Conservation (phyloP, 2,888 invertebrate species). For the Hemithea aestivaria region DNA sequence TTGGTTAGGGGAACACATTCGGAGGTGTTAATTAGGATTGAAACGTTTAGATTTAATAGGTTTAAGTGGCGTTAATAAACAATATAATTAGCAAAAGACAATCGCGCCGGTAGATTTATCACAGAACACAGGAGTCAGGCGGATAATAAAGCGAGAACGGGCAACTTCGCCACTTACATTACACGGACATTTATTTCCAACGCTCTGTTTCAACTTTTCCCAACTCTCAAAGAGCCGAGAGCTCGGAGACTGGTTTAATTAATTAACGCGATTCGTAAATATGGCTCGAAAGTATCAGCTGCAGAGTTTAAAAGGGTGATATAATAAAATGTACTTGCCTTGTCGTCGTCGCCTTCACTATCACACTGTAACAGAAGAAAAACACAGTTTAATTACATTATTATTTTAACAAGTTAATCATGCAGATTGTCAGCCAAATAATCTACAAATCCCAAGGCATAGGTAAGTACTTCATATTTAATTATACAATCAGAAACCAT, state of each 20-base stretch:
- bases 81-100: slow-evolving; percentile 39
- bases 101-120: slow-evolving; percentile 60
- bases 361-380: slow-evolving; percentile 89
- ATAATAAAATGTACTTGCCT: slow-evolving; percentile 81
- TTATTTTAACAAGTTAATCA: slow-evolving; percentile 2
- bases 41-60: slow-evolving; percentile 32
- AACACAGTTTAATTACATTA: slow-evolving; percentile 31
- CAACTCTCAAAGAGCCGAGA: slow-evolving; percentile 53
- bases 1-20: slow-evolving; percentile 23
- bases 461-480: neutral
- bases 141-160: slow-evolving; percentile 66
- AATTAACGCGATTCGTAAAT: slow-evolving; percentile 62
- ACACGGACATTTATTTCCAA: slow-evolving; percentile 72
- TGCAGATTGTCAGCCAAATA: slow-evolving; percentile 10
- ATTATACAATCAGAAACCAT: slow-evolving; percentile 6
- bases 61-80: slow-evolving; percentile 32
- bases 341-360: slow-evolving; percentile 95
- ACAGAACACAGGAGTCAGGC: slow-evolving; percentile 47
- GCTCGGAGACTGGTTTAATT: slow-evolving; percentile 57
- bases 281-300: slow-evolving; percentile 40
- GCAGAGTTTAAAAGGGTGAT: slow-evolving; percentile 30
- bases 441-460: slow-evolving; percentile 10
- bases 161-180: slow-evolving; percentile 73
- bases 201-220: slow-evolving; percentile 67
- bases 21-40: slow-evolving; percentile 20